Percentiles rank a stretch among this genome's conserved stretches.
Conservation (phyloP, 1,140 invertebrate genomes). For the Rhopalosiphum maidis region DNA sequence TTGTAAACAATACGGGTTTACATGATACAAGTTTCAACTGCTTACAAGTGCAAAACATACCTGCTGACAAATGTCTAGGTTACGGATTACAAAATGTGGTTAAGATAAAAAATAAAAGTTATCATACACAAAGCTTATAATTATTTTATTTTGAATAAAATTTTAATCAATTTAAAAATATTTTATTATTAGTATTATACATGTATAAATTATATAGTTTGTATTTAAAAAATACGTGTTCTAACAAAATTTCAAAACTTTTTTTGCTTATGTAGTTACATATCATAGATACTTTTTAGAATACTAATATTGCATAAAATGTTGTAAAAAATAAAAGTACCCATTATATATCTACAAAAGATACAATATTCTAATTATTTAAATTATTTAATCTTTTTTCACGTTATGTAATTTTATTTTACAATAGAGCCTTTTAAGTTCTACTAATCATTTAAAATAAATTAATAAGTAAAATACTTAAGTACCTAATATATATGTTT, state of each 20-base stretch:
- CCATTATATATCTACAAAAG: too few relatives aligned
- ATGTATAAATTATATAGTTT: not conserved
- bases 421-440: too few relatives aligned
- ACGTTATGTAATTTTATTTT: too few relatives aligned
- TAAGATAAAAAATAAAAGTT: not conserved
- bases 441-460: too few relatives aligned
- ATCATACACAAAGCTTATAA: not conserved
- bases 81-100: not conserved
- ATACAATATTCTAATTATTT: too few relatives aligned
- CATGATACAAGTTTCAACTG: not conserved
- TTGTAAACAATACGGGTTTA: constrained; percentile 20
- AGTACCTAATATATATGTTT: not conserved
- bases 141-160: not conserved
- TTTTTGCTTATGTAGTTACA: not conserved
- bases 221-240: not conserved
- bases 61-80: not conserved
- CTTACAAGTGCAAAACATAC: not conserved
- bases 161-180: not conserved
- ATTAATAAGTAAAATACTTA: too few relatives aligned
- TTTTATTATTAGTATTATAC: not conserved
- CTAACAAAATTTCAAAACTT: not conserved
- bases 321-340: too few relatives aligned
- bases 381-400: too few relatives aligned
- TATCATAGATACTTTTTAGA: not conserved
- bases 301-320: too few relatives aligned